These are phyloP conservation scores for Microchirus variegatus DNA, from an alignment of 2,797 vertebrate genomes.

Conservation along the genomic window DNA sequence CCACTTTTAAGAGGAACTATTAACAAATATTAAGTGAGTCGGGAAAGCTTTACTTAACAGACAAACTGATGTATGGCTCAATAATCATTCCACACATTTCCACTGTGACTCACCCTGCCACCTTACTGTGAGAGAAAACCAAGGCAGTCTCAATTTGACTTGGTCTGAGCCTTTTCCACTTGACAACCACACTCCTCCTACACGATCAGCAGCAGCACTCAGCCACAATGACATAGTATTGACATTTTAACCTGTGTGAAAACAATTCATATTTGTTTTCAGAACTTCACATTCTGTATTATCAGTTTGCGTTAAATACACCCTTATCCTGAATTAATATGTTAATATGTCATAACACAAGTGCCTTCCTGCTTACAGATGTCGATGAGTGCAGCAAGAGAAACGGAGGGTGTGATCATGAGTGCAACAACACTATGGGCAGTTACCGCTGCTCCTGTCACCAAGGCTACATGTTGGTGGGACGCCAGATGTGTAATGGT, in stretches of 20 bases:
- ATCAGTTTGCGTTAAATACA: background rate
- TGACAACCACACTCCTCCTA: constrained; percentile 49
- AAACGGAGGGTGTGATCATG: constrained; percentile 89
- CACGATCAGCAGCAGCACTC: constrained; percentile 44
- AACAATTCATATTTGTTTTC: background rate
- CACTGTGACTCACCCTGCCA: constrained; percentile 79
- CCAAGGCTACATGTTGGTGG: constrained; percentile 85
- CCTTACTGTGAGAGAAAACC: constrained; percentile 70
- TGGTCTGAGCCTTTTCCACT: constrained; percentile 69
- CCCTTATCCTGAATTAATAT: background rate
- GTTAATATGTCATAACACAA: constrained; percentile 7
- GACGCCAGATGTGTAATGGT: constrained; percentile 88
- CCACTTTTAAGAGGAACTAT: constrained; percentile 20
- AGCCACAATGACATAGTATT: constrained; percentile 37
- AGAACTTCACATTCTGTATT: background rate
- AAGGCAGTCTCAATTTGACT: constrained; percentile 55
- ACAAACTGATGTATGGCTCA: constrained; percentile 37
- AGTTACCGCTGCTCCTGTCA: constrained; percentile 92
- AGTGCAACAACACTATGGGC: constrained; percentile 90
- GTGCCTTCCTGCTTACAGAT: constrained; percentile 79
- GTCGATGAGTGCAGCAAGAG: constrained; percentile 87
- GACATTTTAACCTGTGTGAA: constrained; percentile 1
- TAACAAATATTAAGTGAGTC: constrained; percentile 12
- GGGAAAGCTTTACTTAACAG: constrained; percentile 26
- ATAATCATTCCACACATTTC: constrained; percentile 64